phyloP scores from a whole-genome alignment of 1,140 invertebrate genomes.

The Polyergus mexicanus region DNA sequence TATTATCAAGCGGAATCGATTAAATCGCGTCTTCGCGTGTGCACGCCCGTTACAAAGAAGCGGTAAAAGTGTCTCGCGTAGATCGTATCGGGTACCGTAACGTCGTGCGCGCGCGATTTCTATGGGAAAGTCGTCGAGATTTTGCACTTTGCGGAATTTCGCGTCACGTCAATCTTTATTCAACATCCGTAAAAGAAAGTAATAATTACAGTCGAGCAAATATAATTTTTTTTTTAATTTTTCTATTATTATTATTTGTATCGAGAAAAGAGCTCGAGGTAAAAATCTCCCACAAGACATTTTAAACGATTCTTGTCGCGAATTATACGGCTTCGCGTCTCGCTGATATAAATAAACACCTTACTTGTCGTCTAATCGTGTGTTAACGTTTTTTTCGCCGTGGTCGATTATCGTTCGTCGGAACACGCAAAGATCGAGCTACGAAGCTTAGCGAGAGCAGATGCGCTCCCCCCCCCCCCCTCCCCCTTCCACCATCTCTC shows the following conservation, averaged over 20 bases:
- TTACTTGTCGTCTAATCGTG: constrained; percentile 8
- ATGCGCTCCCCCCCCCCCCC: neutral
- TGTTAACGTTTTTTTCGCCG: constrained; percentile 36
- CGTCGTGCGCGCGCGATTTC: constrained; percentile 28
- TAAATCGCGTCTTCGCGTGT: constrained; percentile 41
- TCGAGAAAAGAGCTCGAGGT: neutral
- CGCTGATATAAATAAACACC: constrained; percentile 1
- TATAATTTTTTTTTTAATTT: neutral
- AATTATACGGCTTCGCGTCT: neutral
- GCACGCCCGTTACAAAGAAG: constrained; percentile 14
- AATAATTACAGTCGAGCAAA: neutral
- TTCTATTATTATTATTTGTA: too few relatives aligned
- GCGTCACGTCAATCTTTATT: neutral
- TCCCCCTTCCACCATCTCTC: neutral
- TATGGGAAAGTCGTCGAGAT: constrained; percentile 40
- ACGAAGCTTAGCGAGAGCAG: constrained; percentile 25
- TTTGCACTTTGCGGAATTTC: constrained; percentile 19
- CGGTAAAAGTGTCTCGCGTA: constrained; percentile 48
- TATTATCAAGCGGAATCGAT: constrained; percentile 55
- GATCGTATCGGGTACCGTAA: constrained; percentile 22
- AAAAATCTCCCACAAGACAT: neutral
- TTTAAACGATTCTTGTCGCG: neutral
- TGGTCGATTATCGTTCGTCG: constrained; percentile 6
- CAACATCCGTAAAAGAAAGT: neutral
- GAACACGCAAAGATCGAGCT: constrained; percentile 47